Percentiles rank a stretch among this genome's conserved stretches.
phyloP scores from a whole-genome alignment of 1,140 invertebrate genomes.

The Anagrus nilaparvatae region DNA sequence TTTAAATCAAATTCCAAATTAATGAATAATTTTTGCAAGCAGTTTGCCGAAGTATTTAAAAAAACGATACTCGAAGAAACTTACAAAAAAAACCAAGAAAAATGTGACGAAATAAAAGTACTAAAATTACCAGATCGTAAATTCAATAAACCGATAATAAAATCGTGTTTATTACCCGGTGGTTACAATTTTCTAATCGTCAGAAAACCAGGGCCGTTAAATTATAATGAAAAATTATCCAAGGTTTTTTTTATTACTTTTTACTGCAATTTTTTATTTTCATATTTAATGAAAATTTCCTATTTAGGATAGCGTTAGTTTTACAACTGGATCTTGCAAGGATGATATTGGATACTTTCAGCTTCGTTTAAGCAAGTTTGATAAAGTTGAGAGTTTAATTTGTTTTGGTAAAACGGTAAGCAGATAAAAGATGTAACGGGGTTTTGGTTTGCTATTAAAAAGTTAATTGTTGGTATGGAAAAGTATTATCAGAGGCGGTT shows the following conservation, averaged over 20 bases:
- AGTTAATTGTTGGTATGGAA: too few species aligned
- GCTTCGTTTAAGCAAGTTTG: slow-evolving; percentile 44
- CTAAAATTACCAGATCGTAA: background rate
- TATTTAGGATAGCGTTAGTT: slow-evolving; percentile 37
- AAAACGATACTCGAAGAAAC: too few species aligned
- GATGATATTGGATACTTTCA: slow-evolving; percentile 46
- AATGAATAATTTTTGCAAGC: slow-evolving; percentile 3
- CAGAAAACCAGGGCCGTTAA: slow-evolving; percentile 22
- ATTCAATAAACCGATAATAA: slow-evolving; percentile 22
- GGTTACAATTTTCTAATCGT: slow-evolving; percentile 33
- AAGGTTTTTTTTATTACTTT: too few species aligned
- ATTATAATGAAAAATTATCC: too few species aligned
- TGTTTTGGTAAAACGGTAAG: slow-evolving; percentile 46
- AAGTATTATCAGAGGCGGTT: too few species aligned
- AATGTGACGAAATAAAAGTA: background rate
- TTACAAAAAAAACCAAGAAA: background rate
- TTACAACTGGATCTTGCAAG: slow-evolving; percentile 37
- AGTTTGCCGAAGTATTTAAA: slow-evolving; percentile 31
- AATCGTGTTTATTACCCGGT: slow-evolving; percentile 30
- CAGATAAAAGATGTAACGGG: too few species aligned
- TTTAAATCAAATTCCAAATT: background rate
- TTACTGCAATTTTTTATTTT: slow-evolving; percentile 15
- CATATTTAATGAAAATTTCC: too few species aligned
- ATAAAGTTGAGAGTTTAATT: slow-evolving; percentile 45
- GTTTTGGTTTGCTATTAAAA: too few species aligned